Evolutionary conservation across 2,113 vertebrate species (phyloP).

Genomic region (Bujurquina vittata): DNA sequence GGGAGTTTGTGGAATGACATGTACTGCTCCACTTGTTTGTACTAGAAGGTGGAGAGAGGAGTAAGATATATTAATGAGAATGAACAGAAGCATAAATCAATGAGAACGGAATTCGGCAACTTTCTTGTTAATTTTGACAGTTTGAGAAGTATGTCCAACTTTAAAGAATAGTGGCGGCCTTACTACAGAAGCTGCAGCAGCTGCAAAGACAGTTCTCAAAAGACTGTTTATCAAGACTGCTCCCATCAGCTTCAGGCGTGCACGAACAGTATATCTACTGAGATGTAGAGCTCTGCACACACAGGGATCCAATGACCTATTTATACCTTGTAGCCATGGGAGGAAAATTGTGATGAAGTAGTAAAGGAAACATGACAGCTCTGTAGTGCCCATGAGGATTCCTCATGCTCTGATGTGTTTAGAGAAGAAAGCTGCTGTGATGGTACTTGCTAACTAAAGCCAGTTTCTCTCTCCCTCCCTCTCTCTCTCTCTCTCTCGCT

Average conservation of each 20-base stretch:
- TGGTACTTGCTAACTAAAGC: not conserved
- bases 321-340: conserved; percentile 30
- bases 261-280: not conserved
- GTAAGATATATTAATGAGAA: not conserved
- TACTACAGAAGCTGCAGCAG: not conserved
- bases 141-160: not conserved
- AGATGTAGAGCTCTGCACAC: conserved; percentile 17
- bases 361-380: conserved; percentile 54
- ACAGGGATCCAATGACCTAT: conserved; percentile 32
- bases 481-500: not conserved
- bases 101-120: not conserved
- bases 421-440: conserved; percentile 16
- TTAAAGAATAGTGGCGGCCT: not conserved
- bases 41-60: conserved; percentile 77
- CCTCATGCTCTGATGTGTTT: conserved; percentile 24
- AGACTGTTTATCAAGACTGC: not conserved
- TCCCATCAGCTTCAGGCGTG: not conserved
- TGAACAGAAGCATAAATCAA: conserved; percentile 11
- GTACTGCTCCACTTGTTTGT: conserved; percentile 99
- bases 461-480: not conserved
- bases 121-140: not conserved
- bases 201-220: not conserved
- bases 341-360: conserved; percentile 34
- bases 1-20: conserved; percentile 99
- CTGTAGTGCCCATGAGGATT: conserved; percentile 39